Conservation (phyloP, 2,113 vertebrate genomes). For the Nicator chloris region DNA sequence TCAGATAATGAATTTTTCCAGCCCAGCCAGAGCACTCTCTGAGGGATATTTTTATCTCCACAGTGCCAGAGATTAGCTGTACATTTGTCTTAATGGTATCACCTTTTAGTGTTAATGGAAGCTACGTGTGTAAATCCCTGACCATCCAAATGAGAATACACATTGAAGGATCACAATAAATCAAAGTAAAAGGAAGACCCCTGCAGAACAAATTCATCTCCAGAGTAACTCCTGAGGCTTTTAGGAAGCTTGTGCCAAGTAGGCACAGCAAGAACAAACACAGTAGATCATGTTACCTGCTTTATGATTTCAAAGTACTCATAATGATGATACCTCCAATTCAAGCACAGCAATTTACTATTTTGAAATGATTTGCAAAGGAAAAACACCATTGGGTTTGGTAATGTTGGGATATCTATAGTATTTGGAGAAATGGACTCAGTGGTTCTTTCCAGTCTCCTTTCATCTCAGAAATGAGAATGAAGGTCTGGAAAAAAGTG, state of each 20-base stretch:
- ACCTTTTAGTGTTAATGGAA: constrained; percentile 59
- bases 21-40: neutral
- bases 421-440: neutral
- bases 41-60: constrained; percentile 49
- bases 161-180: constrained; percentile 42
- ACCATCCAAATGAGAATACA: constrained; percentile 51
- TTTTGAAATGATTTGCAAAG: neutral
- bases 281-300: neutral
- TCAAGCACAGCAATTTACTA: neutral
- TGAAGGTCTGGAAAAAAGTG: neutral
- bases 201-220: constrained; percentile 31
- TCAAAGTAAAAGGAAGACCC: constrained; percentile 59
- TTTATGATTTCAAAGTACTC: neutral
- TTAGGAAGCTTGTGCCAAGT: neutral
- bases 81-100: constrained; percentile 50
- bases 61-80: constrained; percentile 52
- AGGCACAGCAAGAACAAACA: constrained; percentile 6
- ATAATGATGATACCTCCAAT: neutral
- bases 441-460: neutral
- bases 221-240: constrained; percentile 11
- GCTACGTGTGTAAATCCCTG: constrained; percentile 59
- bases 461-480: neutral
- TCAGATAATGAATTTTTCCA: constrained; percentile 4
- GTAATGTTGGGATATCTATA: neutral
- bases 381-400: neutral